These are phyloP conservation scores for Poecile atricapillus DNA, from an alignment of 2,113 vertebrate genomes.

Conservation along the genomic window DNA sequence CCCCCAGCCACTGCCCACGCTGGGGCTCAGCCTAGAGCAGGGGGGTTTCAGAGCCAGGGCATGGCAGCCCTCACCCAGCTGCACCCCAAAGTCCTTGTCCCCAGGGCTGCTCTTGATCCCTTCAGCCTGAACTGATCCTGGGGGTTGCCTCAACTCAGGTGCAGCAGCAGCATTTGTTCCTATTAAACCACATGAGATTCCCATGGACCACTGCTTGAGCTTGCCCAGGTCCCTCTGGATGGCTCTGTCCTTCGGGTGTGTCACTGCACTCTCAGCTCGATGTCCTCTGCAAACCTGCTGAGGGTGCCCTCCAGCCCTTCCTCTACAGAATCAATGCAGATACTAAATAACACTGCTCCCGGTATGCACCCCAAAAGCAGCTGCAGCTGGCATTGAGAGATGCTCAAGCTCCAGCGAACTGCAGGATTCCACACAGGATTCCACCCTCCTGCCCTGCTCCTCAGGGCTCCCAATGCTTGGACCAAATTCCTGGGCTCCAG, in stretches of 20 bases:
- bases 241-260: not conserved
- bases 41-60: rapidly evolving
- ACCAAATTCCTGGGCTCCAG: not conserved
- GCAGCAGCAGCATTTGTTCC: not conserved
- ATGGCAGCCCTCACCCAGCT: not conserved
- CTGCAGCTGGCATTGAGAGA: rapidly evolving
- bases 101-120: not conserved
- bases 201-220: not conserved
- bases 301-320: not conserved
- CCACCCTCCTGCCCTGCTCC: not conserved
- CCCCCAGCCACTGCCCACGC: rapidly evolving
- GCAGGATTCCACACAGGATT: not conserved
- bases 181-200: not conserved
- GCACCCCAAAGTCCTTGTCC: not conserved
- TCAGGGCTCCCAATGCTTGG: rapidly evolving
- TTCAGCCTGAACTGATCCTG: rapidly evolving
- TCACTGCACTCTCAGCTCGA: not conserved
- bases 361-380: not conserved
- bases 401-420: not conserved
- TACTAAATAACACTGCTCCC: not conserved
- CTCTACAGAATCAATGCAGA: not conserved
- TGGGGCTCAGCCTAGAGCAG: not conserved
- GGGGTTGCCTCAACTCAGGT: not conserved
- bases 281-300: not conserved
- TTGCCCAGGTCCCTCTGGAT: not conserved